Conservation (phyloP, 35 echinoderm and acorn worm genomes). For the Heliocidaris erythrogramma region DNA sequence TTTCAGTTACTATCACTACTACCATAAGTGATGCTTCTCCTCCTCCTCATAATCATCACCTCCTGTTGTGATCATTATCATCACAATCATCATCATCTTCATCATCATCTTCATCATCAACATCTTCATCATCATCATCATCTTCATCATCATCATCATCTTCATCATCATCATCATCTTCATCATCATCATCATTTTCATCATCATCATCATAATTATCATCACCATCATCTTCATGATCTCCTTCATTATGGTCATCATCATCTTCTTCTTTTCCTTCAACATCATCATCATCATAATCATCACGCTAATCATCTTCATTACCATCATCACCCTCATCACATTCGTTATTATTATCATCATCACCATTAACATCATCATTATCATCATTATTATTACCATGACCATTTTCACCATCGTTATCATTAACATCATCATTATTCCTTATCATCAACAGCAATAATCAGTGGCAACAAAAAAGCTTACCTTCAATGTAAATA, state of each 20-base stretch:
- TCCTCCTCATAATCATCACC: background rate
- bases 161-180: too few relatives aligned
- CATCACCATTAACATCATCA: background rate
- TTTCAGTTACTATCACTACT: too few relatives aligned
- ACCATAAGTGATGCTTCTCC: too few relatives aligned
- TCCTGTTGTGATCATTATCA: too few relatives aligned
- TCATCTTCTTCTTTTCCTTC: background rate
- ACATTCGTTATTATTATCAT: background rate
- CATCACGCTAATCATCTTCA: background rate
- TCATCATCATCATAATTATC: background rate
- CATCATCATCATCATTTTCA: too few relatives aligned
- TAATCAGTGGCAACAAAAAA: background rate
- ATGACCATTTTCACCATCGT: background rate
- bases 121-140: background rate
- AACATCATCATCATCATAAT: background rate
- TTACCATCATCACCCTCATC: background rate
- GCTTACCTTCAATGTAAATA: conserved; percentile 93
- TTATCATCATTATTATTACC: background rate
- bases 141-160: background rate
- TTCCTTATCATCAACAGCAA: background rate
- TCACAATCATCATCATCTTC: too few relatives aligned
- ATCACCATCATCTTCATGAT: background rate
- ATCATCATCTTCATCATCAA: background rate
- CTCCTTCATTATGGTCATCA: background rate
- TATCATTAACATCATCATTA: background rate